Evolutionary conservation across 2,113 vertebrate genomes (phyloP).

Genomic region (Prunella fulvescens): DNA sequence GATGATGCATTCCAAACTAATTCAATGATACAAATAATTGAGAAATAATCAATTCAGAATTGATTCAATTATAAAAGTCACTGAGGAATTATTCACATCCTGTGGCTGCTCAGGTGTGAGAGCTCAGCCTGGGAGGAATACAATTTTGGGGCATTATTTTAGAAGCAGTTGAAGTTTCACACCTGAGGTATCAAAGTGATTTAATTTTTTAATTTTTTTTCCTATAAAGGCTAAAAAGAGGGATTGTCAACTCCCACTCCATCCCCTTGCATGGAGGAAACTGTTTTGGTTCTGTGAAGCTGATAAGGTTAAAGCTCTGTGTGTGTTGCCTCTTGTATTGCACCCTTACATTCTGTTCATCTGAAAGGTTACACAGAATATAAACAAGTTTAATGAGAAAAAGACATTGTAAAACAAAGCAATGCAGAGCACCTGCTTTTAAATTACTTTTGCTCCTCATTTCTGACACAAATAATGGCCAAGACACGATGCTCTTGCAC

Average conservation of each 20-base stretch:
- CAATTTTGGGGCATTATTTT: not conserved
- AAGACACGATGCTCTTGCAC: not conserved
- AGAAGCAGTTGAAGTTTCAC: not conserved
- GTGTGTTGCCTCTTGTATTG: not conserved
- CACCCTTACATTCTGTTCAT: not conserved
- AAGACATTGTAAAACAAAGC: conserved; percentile 15
- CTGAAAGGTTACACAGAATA: not conserved
- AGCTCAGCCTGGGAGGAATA: not conserved
- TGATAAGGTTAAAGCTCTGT: not conserved
- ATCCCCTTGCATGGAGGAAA: rapidly evolving
- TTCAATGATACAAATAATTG: not conserved
- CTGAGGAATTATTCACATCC: not conserved
- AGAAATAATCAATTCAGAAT: rapidly evolving
- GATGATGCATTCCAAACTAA: rapidly evolving
- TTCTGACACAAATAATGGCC: not conserved
- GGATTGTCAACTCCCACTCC: not conserved
- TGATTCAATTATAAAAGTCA: too few species aligned
- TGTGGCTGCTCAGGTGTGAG: not conserved
- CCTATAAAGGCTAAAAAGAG: not conserved
- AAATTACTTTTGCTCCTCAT: not conserved
- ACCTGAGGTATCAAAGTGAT: not conserved
- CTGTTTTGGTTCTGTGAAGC: not conserved
- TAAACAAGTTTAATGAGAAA: not conserved
- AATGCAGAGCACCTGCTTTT: not conserved
- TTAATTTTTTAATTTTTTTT: not conserved